Evolutionary conservation across 1,140 invertebrate genomes (phyloP), one percentile per base, ranked within the genome.

Genomic region (Chionoecetes opilio): DNA sequence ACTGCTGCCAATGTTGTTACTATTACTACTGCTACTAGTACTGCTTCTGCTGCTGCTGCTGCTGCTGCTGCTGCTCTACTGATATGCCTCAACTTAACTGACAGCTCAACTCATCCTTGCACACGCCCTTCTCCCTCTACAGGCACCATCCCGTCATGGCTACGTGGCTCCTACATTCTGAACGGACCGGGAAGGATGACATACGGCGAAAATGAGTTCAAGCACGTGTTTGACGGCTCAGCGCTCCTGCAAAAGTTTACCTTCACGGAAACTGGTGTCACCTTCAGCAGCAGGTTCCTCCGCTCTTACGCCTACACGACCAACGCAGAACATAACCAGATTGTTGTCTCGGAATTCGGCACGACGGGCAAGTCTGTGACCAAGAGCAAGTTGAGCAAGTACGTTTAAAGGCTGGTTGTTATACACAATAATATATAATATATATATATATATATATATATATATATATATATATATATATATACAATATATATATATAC

Each of bases 141-240:
- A 98, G 98, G 98, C 26, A 96, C 96, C 2, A 98, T 99, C 84
- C 99, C 99, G 31, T 75, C 96, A 21, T 99, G 98, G 98, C 96
- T 99, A 0, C 98, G 97, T 53, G 99, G 99, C 0, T 98, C 97
- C 5, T 97, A 99, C 8, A 96, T 99, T 29, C 97, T 98, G 82
- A 99, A 99, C 97, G 99, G 99, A 0, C 99, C 99, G 0, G 99
- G 98, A 6, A 98, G 98, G 92, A 98, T 98, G 97, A 96, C 97
- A 63, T 98, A 99, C 94, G 98, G 98, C 0, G 97, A 98, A 32
- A 98, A 98, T 96, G 97, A 97, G 38, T 99, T 98, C 96, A 97
- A 98, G 87, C 99, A 99, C 97, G 97, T 99, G 32, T 99, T 99
- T 96, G 99, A 99, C 97, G 98, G 98, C 95, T 98, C 98, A 0